These are phyloP conservation scores for Rugalucina vietnamica DNA, from an alignment of 2,888 invertebrate genomes.

Conservation along the genomic window DNA sequence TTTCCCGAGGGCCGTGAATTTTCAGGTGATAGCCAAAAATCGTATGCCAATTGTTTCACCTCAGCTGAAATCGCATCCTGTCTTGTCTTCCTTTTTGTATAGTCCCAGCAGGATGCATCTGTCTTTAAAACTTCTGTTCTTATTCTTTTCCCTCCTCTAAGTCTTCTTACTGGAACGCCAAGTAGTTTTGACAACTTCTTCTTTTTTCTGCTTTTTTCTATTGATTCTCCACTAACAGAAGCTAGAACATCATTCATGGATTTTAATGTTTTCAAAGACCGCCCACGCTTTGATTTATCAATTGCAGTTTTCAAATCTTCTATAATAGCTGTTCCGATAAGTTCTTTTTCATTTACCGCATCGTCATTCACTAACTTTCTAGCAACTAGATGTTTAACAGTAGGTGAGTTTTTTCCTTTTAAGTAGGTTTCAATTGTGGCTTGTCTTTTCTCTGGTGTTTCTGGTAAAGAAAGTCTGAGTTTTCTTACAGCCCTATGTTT, in stretches of 20 bases:
- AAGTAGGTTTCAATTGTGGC: conserved; percentile 27
- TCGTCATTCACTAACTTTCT: not conserved
- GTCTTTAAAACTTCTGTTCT: conserved; percentile 8
- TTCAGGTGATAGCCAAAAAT: conserved; percentile 34
- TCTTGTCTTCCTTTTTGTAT: conserved; percentile 21
- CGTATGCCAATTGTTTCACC: conserved; percentile 10
- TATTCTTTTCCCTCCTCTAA: conserved; percentile 11
- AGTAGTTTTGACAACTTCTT: conserved; percentile 26
- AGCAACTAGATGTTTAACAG: conserved; percentile 5
- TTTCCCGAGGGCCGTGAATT: conserved; percentile 28
- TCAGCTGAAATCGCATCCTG: conserved; percentile 13
- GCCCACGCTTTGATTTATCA: conserved; percentile 19
- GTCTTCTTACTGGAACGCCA: conserved; percentile 18
- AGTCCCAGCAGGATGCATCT: conserved; percentile 31
- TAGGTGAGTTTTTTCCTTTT: not conserved
- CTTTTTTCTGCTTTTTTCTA: conserved; percentile 15
- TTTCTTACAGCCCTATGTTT: conserved; percentile 7
- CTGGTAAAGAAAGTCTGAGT: conserved; percentile 18
- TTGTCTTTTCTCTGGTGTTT: conserved; percentile 17
- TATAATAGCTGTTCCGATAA: not conserved
- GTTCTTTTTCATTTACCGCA: too few species aligned
- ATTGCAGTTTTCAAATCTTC: conserved; percentile 11
- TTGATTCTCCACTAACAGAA: conserved; percentile 28
- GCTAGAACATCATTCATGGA: conserved; percentile 14
- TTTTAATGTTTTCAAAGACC: conserved; percentile 10